phyloP scores from a whole-genome alignment of 2,113 vertebrate genomes.

The Rynchops niger region DNA sequence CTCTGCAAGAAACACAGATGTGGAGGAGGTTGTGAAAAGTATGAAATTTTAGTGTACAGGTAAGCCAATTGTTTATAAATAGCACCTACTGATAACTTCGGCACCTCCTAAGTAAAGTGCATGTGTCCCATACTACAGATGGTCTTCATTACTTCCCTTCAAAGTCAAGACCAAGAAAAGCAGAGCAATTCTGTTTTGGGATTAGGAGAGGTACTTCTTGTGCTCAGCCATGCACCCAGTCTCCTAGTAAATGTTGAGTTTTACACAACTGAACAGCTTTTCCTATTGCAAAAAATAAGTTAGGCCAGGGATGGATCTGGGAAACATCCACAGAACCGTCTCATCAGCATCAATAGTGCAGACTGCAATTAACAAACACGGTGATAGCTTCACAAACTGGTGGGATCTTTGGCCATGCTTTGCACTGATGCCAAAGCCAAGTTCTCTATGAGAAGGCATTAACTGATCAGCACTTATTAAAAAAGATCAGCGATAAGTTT shows the following conservation, averaged over 20 bases:
- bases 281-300: not conserved
- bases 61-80: not conserved
- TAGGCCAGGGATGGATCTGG: not conserved
- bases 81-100: not conserved
- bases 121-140: not conserved
- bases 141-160: not conserved
- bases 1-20: not conserved
- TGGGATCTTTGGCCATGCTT: not conserved
- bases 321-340: not conserved
- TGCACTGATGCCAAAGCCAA: not conserved
- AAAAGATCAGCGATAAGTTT: not conserved
- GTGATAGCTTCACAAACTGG: not conserved
- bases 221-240: not conserved
- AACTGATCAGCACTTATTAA: not conserved
- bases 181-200: not conserved
- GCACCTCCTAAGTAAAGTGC: not conserved
- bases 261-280: not conserved
- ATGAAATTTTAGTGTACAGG: not conserved
- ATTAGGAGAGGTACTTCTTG: not conserved
- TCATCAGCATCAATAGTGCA: not conserved
- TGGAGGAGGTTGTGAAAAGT: not conserved
- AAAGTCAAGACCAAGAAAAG: not conserved
- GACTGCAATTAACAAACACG: not conserved
- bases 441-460: not conserved
- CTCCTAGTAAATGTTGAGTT: not conserved